Percentiles rank a stretch among this genome's conserved stretches.
These are phyloP conservation scores for Charanyca ferruginea DNA, from an alignment of 2,888 invertebrate genomes.

Conservation along the genomic window DNA sequence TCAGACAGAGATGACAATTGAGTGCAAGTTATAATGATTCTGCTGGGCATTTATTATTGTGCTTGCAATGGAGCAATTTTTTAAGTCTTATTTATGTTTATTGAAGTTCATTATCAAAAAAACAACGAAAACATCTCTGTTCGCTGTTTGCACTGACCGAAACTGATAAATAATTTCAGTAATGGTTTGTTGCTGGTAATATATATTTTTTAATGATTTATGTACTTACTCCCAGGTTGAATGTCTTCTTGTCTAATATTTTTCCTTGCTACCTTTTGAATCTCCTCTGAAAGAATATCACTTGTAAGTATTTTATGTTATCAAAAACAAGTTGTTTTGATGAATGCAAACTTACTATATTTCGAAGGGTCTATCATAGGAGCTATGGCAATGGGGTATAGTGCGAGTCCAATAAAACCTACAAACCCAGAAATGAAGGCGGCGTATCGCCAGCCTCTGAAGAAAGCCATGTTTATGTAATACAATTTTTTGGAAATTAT, in stretches of 20 bases:
- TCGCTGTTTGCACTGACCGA: no score
- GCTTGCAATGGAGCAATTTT: no score
- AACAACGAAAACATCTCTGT: no score
- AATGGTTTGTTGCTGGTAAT: no score
- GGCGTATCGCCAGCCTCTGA: slow-evolving; percentile 88
- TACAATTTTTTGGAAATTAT: slow-evolving; percentile 17
- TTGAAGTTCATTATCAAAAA: no score
- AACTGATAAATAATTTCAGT: slow-evolving; percentile 80
- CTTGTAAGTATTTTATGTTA: slow-evolving; percentile 23
- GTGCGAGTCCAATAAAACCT: slow-evolving; percentile 87
- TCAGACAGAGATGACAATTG: no score
- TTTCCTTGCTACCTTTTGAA: slow-evolving; percentile 88
- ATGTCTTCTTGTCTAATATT: slow-evolving; percentile 91
- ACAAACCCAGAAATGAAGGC: slow-evolving; percentile 90
- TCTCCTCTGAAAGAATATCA: slow-evolving; percentile 83
- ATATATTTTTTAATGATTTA: no score
- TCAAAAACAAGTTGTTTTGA: slow-evolving; percentile 11
- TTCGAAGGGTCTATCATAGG: slow-evolving; percentile 92
- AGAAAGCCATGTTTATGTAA: slow-evolving; percentile 69
- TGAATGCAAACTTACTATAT: slow-evolving; percentile 90
- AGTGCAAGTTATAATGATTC: no score
- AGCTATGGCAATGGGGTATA: slow-evolving; percentile 92
- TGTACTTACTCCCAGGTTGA: slow-evolving; percentile 91
- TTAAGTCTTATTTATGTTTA: no score
- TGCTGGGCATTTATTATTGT: no score